Conservation (phyloP, 1,140 invertebrate species). For the Pseudomyrmex concolor region DNA sequence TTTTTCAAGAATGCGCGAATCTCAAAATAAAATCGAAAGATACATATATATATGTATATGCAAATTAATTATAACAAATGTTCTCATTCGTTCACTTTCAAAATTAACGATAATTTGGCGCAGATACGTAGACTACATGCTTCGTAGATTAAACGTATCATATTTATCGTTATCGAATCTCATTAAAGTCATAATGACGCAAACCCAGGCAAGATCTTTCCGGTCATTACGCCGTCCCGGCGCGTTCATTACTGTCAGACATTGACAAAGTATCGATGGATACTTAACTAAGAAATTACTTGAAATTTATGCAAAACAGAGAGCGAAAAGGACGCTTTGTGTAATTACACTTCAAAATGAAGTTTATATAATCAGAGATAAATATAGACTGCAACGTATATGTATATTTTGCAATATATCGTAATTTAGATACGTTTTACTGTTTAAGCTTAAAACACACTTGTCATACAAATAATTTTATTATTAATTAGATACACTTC, state of each 20-base stretch:
- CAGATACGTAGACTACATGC: neutral
- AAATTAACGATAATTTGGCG: neutral
- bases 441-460: constrained; percentile 40
- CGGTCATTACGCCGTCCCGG: neutral
- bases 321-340: no score
- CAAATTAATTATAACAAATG: neutral
- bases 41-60: neutral
- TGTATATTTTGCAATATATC: neutral
- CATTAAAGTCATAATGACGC: constrained; percentile 60
- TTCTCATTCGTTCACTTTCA: neutral
- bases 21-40: neutral
- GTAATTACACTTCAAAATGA: constrained; percentile 23
- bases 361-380: constrained; percentile 20
- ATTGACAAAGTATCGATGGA: constrained; percentile 18
- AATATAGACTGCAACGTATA: neutral
- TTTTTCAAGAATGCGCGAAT: neutral
- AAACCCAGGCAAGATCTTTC: neutral
- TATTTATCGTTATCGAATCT: constrained; percentile 39
- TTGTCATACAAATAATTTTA: constrained; percentile 14
- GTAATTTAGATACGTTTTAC: constrained; percentile 16
- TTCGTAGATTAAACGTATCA: neutral
- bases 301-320: neutral
- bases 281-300: neutral
- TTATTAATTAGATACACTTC: constrained; percentile 7
- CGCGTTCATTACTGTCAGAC: constrained; percentile 3